Percentiles rank a stretch among this genome's conserved stretches.
Conservation (phyloP, 2,888 invertebrate species). For the Oxycera nigricornis region DNA sequence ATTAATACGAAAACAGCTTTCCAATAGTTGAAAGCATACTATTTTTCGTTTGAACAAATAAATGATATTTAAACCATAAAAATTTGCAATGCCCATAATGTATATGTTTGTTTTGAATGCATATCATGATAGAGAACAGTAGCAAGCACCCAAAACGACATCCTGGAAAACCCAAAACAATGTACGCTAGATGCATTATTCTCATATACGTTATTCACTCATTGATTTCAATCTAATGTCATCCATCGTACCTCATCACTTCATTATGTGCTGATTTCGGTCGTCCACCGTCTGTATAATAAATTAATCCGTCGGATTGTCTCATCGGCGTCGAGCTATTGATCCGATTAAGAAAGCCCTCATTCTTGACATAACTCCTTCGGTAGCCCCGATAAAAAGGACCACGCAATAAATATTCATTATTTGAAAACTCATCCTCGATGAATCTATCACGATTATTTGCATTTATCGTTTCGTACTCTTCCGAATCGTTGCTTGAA, state of each 20-base stretch:
- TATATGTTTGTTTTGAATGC: not conserved
- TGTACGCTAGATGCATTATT: constrained; percentile 18
- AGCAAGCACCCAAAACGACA: not conserved
- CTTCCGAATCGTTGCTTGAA: constrained; percentile 33
- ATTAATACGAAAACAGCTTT: too few species aligned
- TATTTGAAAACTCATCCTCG: constrained; percentile 11
- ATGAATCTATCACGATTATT: constrained; percentile 5
- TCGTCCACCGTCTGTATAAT: constrained; percentile 49
- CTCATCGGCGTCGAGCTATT: constrained; percentile 57
- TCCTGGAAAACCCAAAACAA: not conserved
- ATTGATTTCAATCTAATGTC: not conserved
- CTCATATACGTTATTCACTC: not conserved
- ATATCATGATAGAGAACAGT: not conserved
- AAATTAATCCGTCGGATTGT: constrained; percentile 53
- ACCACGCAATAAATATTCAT: constrained; percentile 24
- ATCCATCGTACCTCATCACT: constrained; percentile 48
- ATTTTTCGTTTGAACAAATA: too few species aligned
- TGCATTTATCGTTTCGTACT: constrained; percentile 28
- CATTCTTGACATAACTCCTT: constrained; percentile 52
- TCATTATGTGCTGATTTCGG: constrained; percentile 45
- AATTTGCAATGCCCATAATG: not conserved
- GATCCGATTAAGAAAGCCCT: constrained; percentile 1
- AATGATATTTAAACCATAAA: too few species aligned
- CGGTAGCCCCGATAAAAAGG: constrained; percentile 60
- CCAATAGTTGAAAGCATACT: too few species aligned